phyloP scores from a whole-genome alignment of 2,113 vertebrate species.

The Oriolus oriolus region DNA sequence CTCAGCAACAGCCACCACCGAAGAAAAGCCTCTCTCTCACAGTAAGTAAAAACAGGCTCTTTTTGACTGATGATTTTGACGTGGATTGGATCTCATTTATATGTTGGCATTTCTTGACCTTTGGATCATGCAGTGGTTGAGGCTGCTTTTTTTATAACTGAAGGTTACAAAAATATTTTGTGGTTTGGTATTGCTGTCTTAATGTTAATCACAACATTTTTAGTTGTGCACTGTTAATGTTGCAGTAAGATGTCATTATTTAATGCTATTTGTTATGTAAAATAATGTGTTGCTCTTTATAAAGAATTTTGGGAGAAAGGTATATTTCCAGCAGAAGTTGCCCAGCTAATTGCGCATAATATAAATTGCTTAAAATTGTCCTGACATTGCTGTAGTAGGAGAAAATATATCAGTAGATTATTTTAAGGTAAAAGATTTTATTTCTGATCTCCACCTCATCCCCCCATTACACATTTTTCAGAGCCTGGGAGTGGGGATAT shows the following conservation, averaged over 20 bases:
- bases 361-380: not conserved
- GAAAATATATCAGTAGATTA: not conserved
- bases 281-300: not conserved
- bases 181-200: not conserved
- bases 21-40: conserved; percentile 94
- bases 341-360: not conserved
- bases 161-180: not conserved
- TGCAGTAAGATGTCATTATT: not conserved
- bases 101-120: not conserved
- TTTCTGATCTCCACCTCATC: not conserved
- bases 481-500: not conserved
- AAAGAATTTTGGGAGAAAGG: not conserved
- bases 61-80: not conserved
- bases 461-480: not conserved
- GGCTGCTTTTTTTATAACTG: not conserved
- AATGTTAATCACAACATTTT: not conserved
- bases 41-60: conserved; percentile 62
- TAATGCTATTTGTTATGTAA: not conserved
- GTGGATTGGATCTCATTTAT: not conserved
- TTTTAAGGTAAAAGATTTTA: not conserved
- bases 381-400: not conserved
- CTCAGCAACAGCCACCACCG: conserved; percentile 78
- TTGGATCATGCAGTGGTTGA: not conserved
- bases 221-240: not conserved
- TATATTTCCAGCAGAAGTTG: not conserved